Evolutionary conservation across 2,113 vertebrate species (phyloP), one percentile per base, ranked within the genome.

Genomic region (Rhinolophus sinicus): DNA sequence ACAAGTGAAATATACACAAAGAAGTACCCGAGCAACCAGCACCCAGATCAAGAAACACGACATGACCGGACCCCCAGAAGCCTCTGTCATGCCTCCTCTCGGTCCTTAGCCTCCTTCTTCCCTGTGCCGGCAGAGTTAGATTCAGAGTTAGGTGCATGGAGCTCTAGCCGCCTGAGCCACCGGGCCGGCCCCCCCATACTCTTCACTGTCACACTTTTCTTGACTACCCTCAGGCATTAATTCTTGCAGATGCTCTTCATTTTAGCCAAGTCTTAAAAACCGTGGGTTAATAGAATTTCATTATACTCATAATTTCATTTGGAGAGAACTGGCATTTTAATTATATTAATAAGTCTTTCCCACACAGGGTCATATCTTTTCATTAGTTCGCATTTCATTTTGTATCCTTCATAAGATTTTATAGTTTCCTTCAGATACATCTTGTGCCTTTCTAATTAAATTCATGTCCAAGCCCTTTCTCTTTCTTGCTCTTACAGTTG

Each of bases 391-490:
- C n/a, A 64, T 78, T 94, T 93, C 64, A 33, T 77, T 94, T 93
- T 62, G 87, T 56, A 54, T 47, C 33, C 65, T 88, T 90, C 92
- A 40, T 84, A 93, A 94, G 77, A 78, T 85, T 96, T 94, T 65
- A 80, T 21, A 26, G 26, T n/a, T 88, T 88, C 69, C 56, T 95
- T 97, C 44, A 18, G 12, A 5, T 50, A 64, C 47, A 67, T 75
- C 58, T 47, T 81, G 30, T 83, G 62, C 22, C 75, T 83, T 78
- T 64, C 56, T 70, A 10, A 35, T 56, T 94, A 90, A 70, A 93
- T 75, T 33, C 11, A 80, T 88, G 44, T 54, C 64, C 64, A 76
- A 80, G n/a, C 44, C 80, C 88, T 80, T 93, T 33, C 91, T 75
- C 82, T 67, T 73, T 69, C 21, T n/a, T 40, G 26, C 44, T 60